These are phyloP conservation scores for Melieria picta DNA, from an alignment of 2,888 invertebrate genomes.

Conservation along the genomic window DNA sequence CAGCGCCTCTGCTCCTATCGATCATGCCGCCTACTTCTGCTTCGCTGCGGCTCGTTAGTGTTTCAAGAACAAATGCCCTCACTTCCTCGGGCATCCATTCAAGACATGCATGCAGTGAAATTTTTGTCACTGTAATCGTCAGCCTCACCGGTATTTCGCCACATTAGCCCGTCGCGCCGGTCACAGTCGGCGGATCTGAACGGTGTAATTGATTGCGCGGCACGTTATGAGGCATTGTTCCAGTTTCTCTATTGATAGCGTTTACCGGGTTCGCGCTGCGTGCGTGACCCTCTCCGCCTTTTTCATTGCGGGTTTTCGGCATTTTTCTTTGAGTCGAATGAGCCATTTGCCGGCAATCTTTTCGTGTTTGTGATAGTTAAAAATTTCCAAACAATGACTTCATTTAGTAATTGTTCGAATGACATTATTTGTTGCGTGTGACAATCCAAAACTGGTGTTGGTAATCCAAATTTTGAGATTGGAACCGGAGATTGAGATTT, in stretches of 20 bases:
- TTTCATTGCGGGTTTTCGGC: neutral
- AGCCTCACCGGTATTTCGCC: slow-evolving; percentile 9
- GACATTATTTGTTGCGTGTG: too few relatives aligned
- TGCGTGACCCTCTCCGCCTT: neutral
- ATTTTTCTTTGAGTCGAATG: neutral
- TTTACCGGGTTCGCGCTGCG: neutral
- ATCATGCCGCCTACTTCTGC: neutral
- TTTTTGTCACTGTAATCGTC: slow-evolving; percentile 32
- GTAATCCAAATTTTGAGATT: too few relatives aligned
- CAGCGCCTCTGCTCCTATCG: neutral
- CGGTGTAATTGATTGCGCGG: slow-evolving; percentile 32
- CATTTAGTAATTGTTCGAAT: too few relatives aligned
- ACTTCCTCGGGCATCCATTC: slow-evolving; percentile 1
- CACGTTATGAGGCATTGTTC: slow-evolving; percentile 32
- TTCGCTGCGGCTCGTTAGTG: neutral
- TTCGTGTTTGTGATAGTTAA: too few relatives aligned
- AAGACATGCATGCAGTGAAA: slow-evolving; percentile 8
- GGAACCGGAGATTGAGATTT: too few relatives aligned
- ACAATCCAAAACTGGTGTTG: too few relatives aligned
- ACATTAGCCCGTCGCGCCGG: neutral
- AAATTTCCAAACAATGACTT: too few relatives aligned
- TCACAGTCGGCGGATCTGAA: slow-evolving; percentile 27
- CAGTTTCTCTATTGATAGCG: slow-evolving; percentile 28
- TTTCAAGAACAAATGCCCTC: neutral
- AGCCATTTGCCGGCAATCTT: too few relatives aligned